Evolutionary conservation across 2,888 invertebrate genomes (phyloP), one percentile per base, ranked within the genome.

Genomic region (Dysmachus trigonus): DNA sequence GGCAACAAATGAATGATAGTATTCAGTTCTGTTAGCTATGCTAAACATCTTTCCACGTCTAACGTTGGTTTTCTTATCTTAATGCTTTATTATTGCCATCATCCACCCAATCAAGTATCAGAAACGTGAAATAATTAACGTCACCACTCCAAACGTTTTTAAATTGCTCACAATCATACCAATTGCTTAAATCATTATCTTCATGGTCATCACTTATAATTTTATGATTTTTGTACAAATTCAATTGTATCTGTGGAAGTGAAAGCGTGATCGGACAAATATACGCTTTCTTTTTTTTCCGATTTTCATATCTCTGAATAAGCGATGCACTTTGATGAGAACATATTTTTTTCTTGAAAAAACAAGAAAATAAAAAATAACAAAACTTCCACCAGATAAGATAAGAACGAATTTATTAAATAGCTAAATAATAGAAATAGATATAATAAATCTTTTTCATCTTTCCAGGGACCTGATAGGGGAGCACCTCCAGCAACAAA

Each of bases 401-500:
- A 13, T 41, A 13, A 15, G 15, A 6, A 6, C n/a, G 18, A 1
- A n/a, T n/a, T 18, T n/a, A 47, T 47, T n/a, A 47, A 47, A 47
- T 6, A 18, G 47, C 47, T 15, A n/a, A 76, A 76, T 33, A 31
- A 35, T 38, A 13, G n/a, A 76, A 18, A 18, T 22, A 35, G 3
- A 47, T 81, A 31, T 31, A 27, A 31, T 27, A 18, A 51, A 47
- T n/a, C 3, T 31, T 41, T 62, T 31, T 33, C 15, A 33, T 10
- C 5, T 81, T 33, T 33, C 22, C 27, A 82, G 82, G 82, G 71
- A 33, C 82, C 82, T 22, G 47, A 82, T 33, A 82, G 47, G 53
- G 82, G 82, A 35, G 82, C 82, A 41, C 82, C 82, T 62, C 82
- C 82, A 62, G 82, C 82, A 62, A 38, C 38, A 22, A 82, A 82